Percentiles rank a stretch among this genome's conserved stretches.
Evolutionary conservation across 2,113 vertebrate genomes (phyloP).

Genomic region (Macaca mulatta): DNA sequence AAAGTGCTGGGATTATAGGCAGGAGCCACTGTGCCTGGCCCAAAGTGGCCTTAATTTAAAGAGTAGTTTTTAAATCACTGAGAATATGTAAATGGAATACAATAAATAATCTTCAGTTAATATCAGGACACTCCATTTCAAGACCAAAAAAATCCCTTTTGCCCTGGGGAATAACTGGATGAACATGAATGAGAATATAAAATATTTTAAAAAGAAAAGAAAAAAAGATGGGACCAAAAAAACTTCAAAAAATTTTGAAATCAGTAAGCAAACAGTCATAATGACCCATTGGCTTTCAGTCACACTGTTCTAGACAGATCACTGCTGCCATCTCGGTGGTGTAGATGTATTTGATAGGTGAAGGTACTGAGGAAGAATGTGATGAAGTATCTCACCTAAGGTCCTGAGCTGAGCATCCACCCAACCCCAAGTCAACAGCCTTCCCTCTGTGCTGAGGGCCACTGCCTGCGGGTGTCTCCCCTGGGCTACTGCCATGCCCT

Average conservation of each 20-base stretch:
- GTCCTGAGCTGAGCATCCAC: not conserved
- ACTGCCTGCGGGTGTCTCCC: not conserved
- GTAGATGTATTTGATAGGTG: not conserved
- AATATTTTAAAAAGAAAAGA: not conserved
- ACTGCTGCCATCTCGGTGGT: too few relatives aligned
- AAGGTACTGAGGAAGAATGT: not conserved
- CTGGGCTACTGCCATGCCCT: too few relatives aligned
- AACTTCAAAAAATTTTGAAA: not conserved
- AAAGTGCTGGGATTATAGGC: too few relatives aligned
- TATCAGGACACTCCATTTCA: not conserved
- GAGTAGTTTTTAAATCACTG: not conserved
- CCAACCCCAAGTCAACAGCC: not conserved
- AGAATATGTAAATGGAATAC: not conserved
- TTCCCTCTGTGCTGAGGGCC: not conserved
- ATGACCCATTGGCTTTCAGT: not conserved
- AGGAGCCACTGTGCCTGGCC: too few relatives aligned
- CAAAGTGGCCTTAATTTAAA: not conserved
- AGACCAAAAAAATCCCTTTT: not conserved
- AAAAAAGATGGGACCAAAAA: not conserved
- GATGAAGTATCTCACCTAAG: not conserved
- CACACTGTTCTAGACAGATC: not conserved
- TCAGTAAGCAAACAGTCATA: not conserved
- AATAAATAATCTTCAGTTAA: not conserved
- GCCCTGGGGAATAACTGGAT: not conserved
- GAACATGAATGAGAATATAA: not conserved